Conservation (phyloP, 1,140 invertebrate genomes). For the Drosophila athabasca region DNA sequence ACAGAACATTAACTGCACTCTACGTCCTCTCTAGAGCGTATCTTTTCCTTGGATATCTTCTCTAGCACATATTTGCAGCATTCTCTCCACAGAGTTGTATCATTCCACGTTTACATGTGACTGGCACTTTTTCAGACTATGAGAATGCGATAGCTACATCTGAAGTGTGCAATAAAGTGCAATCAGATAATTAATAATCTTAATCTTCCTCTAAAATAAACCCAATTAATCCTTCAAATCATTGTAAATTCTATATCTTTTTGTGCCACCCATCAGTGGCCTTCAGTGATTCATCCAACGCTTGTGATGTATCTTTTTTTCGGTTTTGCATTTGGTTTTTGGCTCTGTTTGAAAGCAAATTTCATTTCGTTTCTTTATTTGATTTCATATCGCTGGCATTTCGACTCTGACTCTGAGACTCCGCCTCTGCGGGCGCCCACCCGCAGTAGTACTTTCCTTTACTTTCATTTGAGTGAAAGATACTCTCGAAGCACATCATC, state of each 20-base stretch:
- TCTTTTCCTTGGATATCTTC: too few species aligned
- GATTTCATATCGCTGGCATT: slow-evolving; percentile 66
- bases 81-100: too few species aligned
- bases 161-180: too few species aligned
- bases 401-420: slow-evolving; percentile 16
- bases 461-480: slow-evolving; percentile 81
- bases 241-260: slow-evolving; percentile 18
- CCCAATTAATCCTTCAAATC: neutral
- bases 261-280: too few species aligned
- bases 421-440: slow-evolving; percentile 27
- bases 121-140: too few species aligned
- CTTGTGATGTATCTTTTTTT: slow-evolving; percentile 26
- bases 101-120: too few species aligned
- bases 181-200: too few species aligned
- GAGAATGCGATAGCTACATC: too few species aligned
- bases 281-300: neutral
- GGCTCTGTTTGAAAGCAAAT: slow-evolving; percentile 72
- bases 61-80: too few species aligned
- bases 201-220: too few species aligned
- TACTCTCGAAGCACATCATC: slow-evolving; percentile 47
- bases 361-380: slow-evolving; percentile 82
- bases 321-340: slow-evolving; percentile 47
- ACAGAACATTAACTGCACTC: too few species aligned
- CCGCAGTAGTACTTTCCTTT: slow-evolving; percentile 69
- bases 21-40: too few species aligned